Base-by-base conservation (phyloP, 2,113 vertebrate species). In the Neotoma lepida region DNA sequence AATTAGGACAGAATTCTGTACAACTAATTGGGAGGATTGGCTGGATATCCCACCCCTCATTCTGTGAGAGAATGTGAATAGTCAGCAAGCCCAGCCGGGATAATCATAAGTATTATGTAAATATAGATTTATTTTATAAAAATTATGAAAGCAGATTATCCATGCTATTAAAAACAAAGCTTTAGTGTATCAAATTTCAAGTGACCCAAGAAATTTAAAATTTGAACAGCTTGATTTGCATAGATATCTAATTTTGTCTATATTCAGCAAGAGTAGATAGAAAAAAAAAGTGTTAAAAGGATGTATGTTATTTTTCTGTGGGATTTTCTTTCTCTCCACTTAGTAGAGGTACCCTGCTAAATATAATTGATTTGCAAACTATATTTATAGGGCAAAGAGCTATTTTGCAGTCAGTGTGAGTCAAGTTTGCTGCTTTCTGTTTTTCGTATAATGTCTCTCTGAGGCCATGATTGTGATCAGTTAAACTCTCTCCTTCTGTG, bases 101-200 rank as follows among this genome's bases (percentile, higher is more conserved):
- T 80, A n/a, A 49, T 74, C 39, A 74, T 12, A 46, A 76, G 89
- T 94, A 68, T 91, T 93, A 35, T 86, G 5, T 89, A 58, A 95
- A 56, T 95, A 63, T 61, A 41, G 49, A 30, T 81, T 92, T 70
- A 70, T 49, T 80, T 92, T 86, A 90, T 93, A 92, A 88, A 95
- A 58, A 89, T 41, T 20, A 4, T 87, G 26, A 89, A 76, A 90
- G 4, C 9, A 88, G 73, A 80, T 94, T 56, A 39, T 22, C 7
- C 0, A 12, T 76, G 10, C 64, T 86, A 44, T 93, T 94, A 73
- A 93, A 94, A 93, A 54, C 82, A 95, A 91, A 91, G 3, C 64
- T 88, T 88, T 20, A 76, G 4, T 70, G 49, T 22, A 80, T 80
- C 49, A 54, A 24, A 80, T 71, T 89, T 49, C 44, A 61, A 15